Evolutionary conservation across 2,113 vertebrate genomes (phyloP).

Genomic region (Rhynchomys soricoides): DNA sequence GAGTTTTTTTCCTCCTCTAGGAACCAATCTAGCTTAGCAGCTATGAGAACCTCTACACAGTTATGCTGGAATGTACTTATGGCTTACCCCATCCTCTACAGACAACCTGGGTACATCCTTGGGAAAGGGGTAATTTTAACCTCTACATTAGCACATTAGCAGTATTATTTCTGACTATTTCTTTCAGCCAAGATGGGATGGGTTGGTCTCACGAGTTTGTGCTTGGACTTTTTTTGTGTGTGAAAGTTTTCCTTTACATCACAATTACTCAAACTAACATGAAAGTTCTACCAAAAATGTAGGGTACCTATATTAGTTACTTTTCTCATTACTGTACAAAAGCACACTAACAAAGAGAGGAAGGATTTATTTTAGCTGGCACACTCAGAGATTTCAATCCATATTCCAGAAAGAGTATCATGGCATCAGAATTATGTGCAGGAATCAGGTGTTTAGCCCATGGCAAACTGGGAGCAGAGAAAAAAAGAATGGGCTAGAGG

Average conservation of each 20-base stretch:
- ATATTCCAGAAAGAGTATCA: not conserved
- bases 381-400: not conserved
- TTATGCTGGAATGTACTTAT: not conserved
- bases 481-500: not conserved
- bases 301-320: not conserved
- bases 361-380: not conserved
- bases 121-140: not conserved
- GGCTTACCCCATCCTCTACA: too few species aligned
- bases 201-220: not conserved
- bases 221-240: not conserved
- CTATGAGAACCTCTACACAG: not conserved
- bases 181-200: not conserved
- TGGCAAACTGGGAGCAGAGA: not conserved
- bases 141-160: not conserved
- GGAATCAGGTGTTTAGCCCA: not conserved
- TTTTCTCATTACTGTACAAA: not conserved
- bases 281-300: not conserved
- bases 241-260: not conserved
- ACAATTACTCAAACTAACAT: not conserved
- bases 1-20: not conserved
- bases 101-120: accelerated
- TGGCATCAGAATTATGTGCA: not conserved
- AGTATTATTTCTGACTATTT: not conserved
- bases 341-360: not conserved
- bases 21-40: not conserved